Conservation (phyloP, 1,140 invertebrate species). For the Drosophila pallidifrons region DNA sequence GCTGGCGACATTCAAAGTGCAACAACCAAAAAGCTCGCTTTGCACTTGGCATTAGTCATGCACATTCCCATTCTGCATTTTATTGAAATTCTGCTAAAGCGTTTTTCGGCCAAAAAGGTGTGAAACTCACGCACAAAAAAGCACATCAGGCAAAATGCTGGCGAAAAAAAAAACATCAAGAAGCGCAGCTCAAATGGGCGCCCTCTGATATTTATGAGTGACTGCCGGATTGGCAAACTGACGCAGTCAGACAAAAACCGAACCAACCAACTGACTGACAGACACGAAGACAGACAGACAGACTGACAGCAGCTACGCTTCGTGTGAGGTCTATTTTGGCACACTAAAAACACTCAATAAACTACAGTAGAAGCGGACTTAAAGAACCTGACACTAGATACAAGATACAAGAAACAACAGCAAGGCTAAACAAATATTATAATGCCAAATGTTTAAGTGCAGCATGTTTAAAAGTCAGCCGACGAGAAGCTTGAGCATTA, state of each 20-base stretch:
- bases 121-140: constrained; percentile 56
- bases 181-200: constrained; percentile 32
- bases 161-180: constrained; percentile 23
- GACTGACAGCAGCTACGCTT: constrained; percentile 18
- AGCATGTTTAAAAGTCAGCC: no score
- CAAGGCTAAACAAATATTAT: not conserved
- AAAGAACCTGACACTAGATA: not conserved
- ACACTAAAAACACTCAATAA: constrained; percentile 8
- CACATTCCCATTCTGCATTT: constrained; percentile 41
- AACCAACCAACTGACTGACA: constrained; percentile 31
- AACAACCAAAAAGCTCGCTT: constrained; percentile 27
- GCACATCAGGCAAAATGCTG: not conserved
- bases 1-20: constrained; percentile 62
- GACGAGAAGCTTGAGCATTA: no score
- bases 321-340: constrained; percentile 57
- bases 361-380: constrained; percentile 17
- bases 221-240: constrained; percentile 44
- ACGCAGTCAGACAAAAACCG: constrained; percentile 8
- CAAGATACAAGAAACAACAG: not conserved
- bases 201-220: constrained; percentile 71
- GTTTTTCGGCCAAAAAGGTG: constrained; percentile 59
- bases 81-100: constrained; percentile 52
- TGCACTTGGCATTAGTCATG: constrained; percentile 69
- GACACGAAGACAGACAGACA: constrained; percentile 43
- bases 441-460: no score